Base-by-base conservation (phyloP, 2,888 invertebrate genomes). In the Mantis religiosa region DNA sequence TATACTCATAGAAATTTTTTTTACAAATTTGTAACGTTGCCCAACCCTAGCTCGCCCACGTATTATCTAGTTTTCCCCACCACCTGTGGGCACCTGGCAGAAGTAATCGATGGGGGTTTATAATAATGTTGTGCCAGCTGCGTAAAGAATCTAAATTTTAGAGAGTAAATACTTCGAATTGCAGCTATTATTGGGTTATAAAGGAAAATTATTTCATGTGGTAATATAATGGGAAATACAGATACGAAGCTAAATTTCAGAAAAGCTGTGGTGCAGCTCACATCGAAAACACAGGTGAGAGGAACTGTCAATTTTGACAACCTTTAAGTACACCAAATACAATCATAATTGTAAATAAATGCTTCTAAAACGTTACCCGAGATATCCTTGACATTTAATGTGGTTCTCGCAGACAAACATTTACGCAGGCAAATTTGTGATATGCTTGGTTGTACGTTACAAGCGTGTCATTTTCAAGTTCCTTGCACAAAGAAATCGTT, bases 181-280 rank as follows among this genome's bases (percentile, higher is more conserved):
- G 54, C 4, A 71, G 54, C 54, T 71, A 71, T 0, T 54, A 15
- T 54, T 54, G 14, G 8, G 3, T 20, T 71, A 6, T 71, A 25
- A 20, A 71, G 20, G 54, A 1, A 20, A 20, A 71, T 71, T 71
- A 25, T 71, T 71, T 15, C 20, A 71, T 71, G 25, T 2, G 54
- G 54, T 6, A 71, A 71, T 71, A 71, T 71, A 83, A 99, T 99
- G 99, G 99, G 99, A 91, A 99, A 99, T 95, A 97, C 98, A 90
- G 99, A 99, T 93, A 99, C 99, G 90, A 99, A 99, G 95, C 94
- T 99, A 91, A 99, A 98, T 94, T 99, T 99, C 94, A 96, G 99
- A 90, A 99, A 99, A 94, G 99, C 99, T 91, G 98, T 99, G 87
- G 97, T 99, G 87, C 99, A 99, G 93, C 94, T 99, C 88, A 99